Evolutionary conservation across 2,113 vertebrate genomes (phyloP).

Genomic region (Spizaetus ornatus): DNA sequence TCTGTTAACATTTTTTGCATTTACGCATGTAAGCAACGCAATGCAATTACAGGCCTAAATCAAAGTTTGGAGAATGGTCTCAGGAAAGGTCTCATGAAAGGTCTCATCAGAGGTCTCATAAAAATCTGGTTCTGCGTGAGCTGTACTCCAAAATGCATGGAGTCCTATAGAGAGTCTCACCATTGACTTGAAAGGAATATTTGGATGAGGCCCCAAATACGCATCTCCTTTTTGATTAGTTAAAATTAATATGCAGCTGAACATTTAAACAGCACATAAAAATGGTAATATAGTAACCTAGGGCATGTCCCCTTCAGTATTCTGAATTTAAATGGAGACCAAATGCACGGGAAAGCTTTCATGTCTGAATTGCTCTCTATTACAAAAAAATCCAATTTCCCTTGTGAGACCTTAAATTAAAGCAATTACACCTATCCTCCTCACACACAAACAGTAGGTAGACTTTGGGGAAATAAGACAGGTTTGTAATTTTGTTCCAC

Average conservation of each 20-base stretch:
- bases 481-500: not conserved
- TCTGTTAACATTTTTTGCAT: not conserved
- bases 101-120: not conserved
- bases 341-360: constrained; percentile 20
- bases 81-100: not conserved
- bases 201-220: not conserved
- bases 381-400: constrained; percentile 12
- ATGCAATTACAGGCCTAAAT: not conserved
- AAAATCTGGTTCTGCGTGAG: not conserved
- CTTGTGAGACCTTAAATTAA: constrained; percentile 43
- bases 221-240: not conserved
- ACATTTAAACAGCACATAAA: not conserved
- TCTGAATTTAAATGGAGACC: constrained; percentile 25
- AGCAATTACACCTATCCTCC: constrained; percentile 39
- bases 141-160: not conserved
- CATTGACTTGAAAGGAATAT: not conserved
- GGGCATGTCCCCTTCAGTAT: not conserved
- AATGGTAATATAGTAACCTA: not conserved
- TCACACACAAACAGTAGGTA: not conserved
- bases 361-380: not conserved
- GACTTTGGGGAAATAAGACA: constrained; percentile 28
- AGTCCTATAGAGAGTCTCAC: not conserved
- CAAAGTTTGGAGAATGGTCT: not conserved
- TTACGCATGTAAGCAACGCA: not conserved
- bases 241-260: not conserved